Base-by-base conservation (phyloP, 30 jellyfish, hydroid and myxozoan genomes). In the Aurelia aurita region DNA sequence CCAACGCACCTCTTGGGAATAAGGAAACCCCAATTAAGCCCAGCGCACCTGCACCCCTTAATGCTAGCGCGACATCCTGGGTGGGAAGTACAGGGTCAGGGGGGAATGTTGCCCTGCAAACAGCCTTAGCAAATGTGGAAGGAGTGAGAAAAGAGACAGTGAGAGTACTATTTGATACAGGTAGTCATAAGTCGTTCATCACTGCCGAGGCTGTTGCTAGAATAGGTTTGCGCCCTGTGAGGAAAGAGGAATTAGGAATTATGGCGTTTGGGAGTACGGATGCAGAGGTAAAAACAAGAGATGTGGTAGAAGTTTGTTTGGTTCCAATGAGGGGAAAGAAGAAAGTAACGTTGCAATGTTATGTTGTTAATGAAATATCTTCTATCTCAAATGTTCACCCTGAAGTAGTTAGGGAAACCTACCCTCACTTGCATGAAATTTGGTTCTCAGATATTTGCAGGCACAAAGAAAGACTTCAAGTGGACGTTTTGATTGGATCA, bases 41-140 rank as follows among this genome's bases (percentile, higher is more conserved):
- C 23, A 28, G 26, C 77, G 77, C 77, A 66, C 60, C 72, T 8
- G 57, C 76, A 63, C 51, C 76, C 76, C 76, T 63, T 15, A 63
- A 63, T 63, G 32, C 76, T 63, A 63, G 6, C 28, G 43, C 76
- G 76, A 63, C 76, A 19, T 63, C 85, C 62, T 73, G 85, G 73
- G 85, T 73, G 23, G 85, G 72, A 1, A 73, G 31, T 73, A 73
- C 85, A 18, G 80, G 39, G 20, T 73, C 77, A 34, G 94, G 73
- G 59, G 88, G 94, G 88, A 74, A 77, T 5, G 81, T 84, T 71
- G 94, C 94, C 74, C 57, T 84, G 83, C 94, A 69, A 34, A 69
- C 92, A 19, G 94, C 88, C 74, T 84, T 70, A 58, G 94, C 94
- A 21, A 58, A n/a, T 54, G 88, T 72, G 82, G 46, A 84, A 55